Conservation (phyloP, 2,888 invertebrate species). For the Odontocerum albicorne region DNA sequence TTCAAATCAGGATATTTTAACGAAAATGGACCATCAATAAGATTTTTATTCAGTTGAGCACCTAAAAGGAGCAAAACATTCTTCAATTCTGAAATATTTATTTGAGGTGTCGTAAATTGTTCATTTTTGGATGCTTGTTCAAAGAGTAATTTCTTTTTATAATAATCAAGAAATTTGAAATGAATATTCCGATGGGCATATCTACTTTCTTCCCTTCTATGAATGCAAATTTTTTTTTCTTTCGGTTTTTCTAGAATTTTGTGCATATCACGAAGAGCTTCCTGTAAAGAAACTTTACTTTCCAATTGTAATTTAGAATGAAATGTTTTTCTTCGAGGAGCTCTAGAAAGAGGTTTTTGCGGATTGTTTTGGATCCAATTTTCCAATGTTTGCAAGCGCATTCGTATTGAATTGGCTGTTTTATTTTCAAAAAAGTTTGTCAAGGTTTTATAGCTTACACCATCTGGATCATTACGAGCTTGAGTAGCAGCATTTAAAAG, state of each 20-base stretch:
- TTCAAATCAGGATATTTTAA: constrained; percentile 1
- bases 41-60: constrained; percentile 20
- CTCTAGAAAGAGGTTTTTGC: constrained; percentile 43
- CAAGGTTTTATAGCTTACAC: constrained; percentile 49
- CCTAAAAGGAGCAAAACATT: constrained; percentile 19
- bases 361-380: constrained; percentile 57
- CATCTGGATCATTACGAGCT: constrained; percentile 45
- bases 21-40: not conserved
- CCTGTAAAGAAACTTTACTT: constrained; percentile 42
- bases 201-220: not conserved
- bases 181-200: constrained; percentile 1
- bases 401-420: constrained; percentile 60
- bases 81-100: constrained; percentile 12
- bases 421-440: constrained; percentile 60
- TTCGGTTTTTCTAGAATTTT: constrained; percentile 40
- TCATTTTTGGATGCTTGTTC: no score
- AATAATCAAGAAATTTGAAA: constrained; percentile 14
- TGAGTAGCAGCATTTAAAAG: constrained; percentile 57
- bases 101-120: not conserved
- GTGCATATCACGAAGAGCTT: constrained; percentile 48
- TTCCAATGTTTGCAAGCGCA: constrained; percentile 59
- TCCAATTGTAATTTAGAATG: not conserved
- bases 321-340: constrained; percentile 46
- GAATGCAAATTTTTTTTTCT: not conserved
- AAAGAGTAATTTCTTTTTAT: not conserved